Evolutionary conservation across 1,140 invertebrate genomes (phyloP), one percentile per base, ranked within the genome.

Genomic region (Nixonia krombeini): DNA sequence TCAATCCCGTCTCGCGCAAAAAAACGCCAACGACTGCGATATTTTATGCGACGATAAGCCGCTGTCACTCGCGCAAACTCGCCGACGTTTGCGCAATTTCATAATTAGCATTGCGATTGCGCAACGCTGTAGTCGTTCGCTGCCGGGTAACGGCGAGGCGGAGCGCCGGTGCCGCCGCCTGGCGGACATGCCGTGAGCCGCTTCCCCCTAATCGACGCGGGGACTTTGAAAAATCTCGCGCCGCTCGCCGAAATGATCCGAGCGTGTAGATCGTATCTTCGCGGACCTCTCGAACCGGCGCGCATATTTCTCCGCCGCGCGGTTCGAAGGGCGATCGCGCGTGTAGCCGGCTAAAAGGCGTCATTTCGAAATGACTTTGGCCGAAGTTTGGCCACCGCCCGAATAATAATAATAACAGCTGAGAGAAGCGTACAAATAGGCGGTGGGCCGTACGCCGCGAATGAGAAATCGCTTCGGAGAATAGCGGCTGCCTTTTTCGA

Each of bases 221-320:
- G 21, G 40, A 12, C 40, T 44, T 44, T 44, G 40, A 44, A 44
- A 26, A 44, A 44, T 44, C 10, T 25, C n/a, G 4, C 21, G 25
- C 21, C 17, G 23, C 18, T 18, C 16, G 38, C 16, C 38, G n/a
- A 41, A 41, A 41, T 41, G 38, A 41, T 41, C 18, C 6, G 38
- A 21, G 38, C 38, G 18, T 41, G 38, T 41, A 41, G 38, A 44
- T 44, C 26, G 40, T 44, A 44, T 44, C 40, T 44, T 25, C 40
- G 21, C 9, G 40, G 23, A 25, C 40, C 40, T 44, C 26, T 44
- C 21, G 40, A 25, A 44, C 21, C 17, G 38, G 15, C 18, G 18
- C 38, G 13, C 18, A 44, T 44, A 25, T 44, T 44, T 44, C 40
- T 44, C 21, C 13, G 18, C 21, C 18, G 18, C n/a, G n/a, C 21